Evolutionary conservation across 2,113 vertebrate genomes (phyloP).

Genomic region (Leptocoma aspasia): DNA sequence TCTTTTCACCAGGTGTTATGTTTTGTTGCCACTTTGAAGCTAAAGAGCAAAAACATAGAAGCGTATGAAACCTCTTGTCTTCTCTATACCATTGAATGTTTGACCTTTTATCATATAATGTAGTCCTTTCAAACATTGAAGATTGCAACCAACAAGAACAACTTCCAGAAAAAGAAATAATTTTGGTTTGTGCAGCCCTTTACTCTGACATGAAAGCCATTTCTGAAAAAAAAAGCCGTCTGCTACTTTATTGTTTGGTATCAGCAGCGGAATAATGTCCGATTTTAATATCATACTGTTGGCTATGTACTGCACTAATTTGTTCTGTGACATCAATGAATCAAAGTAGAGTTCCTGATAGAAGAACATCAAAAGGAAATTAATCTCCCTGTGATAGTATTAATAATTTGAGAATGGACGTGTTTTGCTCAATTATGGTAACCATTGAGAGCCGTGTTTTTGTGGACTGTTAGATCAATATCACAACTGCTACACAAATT

Average conservation of each 20-base stretch:
- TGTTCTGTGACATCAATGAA: slow-evolving; percentile 63
- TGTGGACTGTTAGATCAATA: background rate
- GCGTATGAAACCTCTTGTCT: background rate
- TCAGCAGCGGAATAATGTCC: slow-evolving; percentile 23
- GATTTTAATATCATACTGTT: slow-evolving; percentile 59
- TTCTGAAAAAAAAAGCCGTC: slow-evolving; percentile 23
- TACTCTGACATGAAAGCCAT: slow-evolving; percentile 31
- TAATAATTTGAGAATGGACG: slow-evolving; percentile 51
- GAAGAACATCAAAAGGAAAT: slow-evolving; percentile 56
- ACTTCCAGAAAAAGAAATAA: background rate
- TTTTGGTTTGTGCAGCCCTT: slow-evolving; percentile 8
- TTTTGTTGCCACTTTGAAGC: background rate
- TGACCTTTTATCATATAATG: background rate
- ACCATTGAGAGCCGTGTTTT: slow-evolving; percentile 2
- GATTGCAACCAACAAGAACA: background rate
- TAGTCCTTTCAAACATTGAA: background rate
- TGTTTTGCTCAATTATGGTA: slow-evolving; percentile 56
- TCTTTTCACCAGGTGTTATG: background rate
- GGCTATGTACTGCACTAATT: slow-evolving; percentile 46
- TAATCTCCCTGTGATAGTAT: slow-evolving; percentile 34
- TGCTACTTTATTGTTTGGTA: slow-evolving; percentile 53
- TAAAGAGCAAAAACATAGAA: background rate
- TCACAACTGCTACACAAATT: background rate
- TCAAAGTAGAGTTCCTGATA: slow-evolving; percentile 58
- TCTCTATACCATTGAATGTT: background rate